Evolutionary conservation across 1,140 invertebrate species (phyloP).

Genomic region (Procambarus clarkii): DNA sequence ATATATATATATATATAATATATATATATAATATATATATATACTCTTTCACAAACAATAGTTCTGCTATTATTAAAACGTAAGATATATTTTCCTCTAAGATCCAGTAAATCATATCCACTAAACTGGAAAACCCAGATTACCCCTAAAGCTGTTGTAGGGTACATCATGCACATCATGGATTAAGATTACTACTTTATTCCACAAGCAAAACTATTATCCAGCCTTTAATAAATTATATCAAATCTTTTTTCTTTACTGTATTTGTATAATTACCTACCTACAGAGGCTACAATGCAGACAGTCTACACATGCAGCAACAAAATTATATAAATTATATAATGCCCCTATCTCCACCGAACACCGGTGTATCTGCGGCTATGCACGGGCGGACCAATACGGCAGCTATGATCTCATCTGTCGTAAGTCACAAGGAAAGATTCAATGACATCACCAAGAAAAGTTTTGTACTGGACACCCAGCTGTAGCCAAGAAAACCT

Average conservation of each 20-base stretch:
- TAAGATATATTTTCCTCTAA: neutral
- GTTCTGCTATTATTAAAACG: neutral
- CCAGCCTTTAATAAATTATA: neutral
- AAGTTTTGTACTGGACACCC: no score
- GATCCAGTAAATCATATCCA: neutral
- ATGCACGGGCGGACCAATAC: no score
- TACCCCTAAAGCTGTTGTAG: neutral
- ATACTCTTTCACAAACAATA: neutral
- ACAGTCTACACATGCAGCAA: neutral
- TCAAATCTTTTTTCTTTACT: neutral
- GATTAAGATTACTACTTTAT: neutral
- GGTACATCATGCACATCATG: neutral
- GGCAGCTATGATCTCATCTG: no score
- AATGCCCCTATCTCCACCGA: no score
- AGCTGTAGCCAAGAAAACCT: no score
- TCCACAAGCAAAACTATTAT: no score
- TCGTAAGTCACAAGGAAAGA: no score
- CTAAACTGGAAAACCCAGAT: neutral
- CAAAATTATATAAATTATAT: neutral
- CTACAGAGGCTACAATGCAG: neutral
- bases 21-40: no score
- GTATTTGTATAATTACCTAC: neutral
- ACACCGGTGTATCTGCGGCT: no score
- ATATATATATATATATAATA: no score
- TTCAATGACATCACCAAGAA: no score